These are phyloP conservation scores for Misgurnus anguillicaudatus DNA, from an alignment of 2,113 vertebrate genomes.

Conservation along the genomic window DNA sequence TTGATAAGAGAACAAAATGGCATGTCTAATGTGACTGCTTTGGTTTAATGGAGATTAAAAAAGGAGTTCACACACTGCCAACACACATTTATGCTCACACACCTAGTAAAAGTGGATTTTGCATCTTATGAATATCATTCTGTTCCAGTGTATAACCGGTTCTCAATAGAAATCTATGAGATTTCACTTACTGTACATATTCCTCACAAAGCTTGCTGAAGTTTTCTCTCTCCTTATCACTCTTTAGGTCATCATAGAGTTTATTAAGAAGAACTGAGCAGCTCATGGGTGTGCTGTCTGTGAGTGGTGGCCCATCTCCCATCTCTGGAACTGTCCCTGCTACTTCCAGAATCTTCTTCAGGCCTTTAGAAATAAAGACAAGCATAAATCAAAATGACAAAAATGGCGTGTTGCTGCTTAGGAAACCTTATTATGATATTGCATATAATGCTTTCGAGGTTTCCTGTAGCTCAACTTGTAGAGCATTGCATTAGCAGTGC, in stretches of 20 bases:
- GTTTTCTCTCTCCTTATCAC: conserved; percentile 90
- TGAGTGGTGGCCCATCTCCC: conserved; percentile 74
- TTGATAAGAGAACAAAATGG: too few relatives aligned
- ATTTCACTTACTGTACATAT: conserved; percentile 82
- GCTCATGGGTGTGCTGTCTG: conserved; percentile 90
- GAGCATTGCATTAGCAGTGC: too few relatives aligned
- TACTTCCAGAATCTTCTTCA: conserved; percentile 92
- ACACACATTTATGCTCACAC: too few relatives aligned
- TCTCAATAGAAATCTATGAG: not conserved
- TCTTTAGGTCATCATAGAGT: conserved; percentile 90
- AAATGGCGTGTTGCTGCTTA: not conserved
- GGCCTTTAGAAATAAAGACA: conserved; percentile 73
- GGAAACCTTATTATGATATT: too few relatives aligned
- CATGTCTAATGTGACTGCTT: too few relatives aligned
- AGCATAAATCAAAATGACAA: not conserved
- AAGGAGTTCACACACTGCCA: too few relatives aligned
- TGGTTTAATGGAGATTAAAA: too few relatives aligned
- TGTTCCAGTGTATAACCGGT: too few relatives aligned
- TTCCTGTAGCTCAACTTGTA: too few relatives aligned
- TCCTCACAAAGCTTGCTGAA: conserved; percentile 89
- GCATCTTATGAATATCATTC: too few relatives aligned
- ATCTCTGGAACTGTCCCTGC: conserved; percentile 81
- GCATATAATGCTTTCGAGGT: too few relatives aligned
- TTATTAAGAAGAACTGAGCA: conserved; percentile 90
- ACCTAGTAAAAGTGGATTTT: too few relatives aligned